These are phyloP conservation scores for Thereuonema tuberculata DNA, from an alignment of 1,140 invertebrate genomes.

Conservation along the genomic window DNA sequence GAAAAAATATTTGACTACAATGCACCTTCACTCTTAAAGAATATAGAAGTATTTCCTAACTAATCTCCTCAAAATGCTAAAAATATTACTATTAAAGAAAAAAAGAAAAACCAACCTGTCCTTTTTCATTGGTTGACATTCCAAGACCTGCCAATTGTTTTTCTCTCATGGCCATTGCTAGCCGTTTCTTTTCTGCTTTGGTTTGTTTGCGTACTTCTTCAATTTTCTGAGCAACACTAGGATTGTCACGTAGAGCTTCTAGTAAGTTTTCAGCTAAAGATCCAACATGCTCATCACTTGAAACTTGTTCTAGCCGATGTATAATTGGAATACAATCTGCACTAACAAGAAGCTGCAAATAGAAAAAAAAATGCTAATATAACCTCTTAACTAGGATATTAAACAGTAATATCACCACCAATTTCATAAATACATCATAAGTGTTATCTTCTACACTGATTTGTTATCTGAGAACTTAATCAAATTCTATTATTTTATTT, in stretches of 20 bases:
- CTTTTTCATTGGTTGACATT: slow-evolving; percentile 89
- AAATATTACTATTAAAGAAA: background rate
- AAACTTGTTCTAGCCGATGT: slow-evolving; percentile 91
- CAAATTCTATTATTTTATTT: no score
- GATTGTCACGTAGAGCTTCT: slow-evolving; percentile 69
- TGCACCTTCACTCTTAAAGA: no score
- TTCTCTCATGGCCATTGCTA: slow-evolving; percentile 94
- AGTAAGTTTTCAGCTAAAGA: slow-evolving; percentile 91
- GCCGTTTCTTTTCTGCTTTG: slow-evolving; percentile 79
- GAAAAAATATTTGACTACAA: no score
- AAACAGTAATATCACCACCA: no score
- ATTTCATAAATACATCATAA: no score
- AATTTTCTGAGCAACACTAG: slow-evolving; percentile 56
- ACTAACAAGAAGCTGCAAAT: slow-evolving; percentile 52
- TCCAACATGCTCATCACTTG: slow-evolving; percentile 91
- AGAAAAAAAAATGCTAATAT: slow-evolving; percentile 10
- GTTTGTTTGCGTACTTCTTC: slow-evolving; percentile 87
- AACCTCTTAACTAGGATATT: background rate
- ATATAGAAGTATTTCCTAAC: no score
- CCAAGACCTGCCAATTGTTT: slow-evolving; percentile 88
- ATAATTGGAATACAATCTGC: slow-evolving; percentile 79
- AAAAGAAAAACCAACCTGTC: slow-evolving; percentile 26
- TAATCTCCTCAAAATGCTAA: no score
- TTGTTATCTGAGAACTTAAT: no score
- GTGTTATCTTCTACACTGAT: no score